Base-by-base conservation (phyloP, 2,888 invertebrate species). In the Corythucha ciliata region DNA sequence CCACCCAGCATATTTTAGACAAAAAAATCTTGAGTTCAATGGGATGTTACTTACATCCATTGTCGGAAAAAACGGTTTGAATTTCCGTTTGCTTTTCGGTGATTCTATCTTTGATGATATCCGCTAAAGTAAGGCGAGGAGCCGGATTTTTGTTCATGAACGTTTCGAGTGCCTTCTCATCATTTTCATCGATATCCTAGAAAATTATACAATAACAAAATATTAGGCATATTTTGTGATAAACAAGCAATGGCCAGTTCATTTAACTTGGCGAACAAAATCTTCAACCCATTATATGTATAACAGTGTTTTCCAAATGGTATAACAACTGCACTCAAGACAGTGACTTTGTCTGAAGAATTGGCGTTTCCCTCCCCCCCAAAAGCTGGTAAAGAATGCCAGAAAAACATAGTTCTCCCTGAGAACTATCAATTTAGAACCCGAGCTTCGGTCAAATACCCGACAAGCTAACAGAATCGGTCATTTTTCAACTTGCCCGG, bases 41-140 rank as follows among this genome's bases (percentile, higher is more conserved):
- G 14, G 18, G 7, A 36, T 4, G 7, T 18, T n/a, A 55, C 62
- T 57, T 57, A 65, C 65, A 63, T 55, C 78, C 81, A 33, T 72
- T 76, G 73, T 92, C 92, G 34, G 88, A 85, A 64, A 88, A 81
- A 64, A 88, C 83, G 25, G 86, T 80, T 36, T 85, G 80, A 16
- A 94, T 74, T 71, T 94, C 93, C 1, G 88, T 88, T 63, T 88
- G 82, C 66, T 92, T 94, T 63, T 94, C 91, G 22, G 86, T 85
- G 32, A 96, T 80, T 72, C 90, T 94, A 60, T 91, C 91, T 73
- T 83, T 79, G 53, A 97, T 91, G 34, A 93, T 81, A 65, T 96
- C 92, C 14, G 89, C 89, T 32, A 97, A 69, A 1, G 89, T 89
- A 52, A 82, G 71, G 22, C 79, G 76, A 46, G 76, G 77, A 48